Evolutionary conservation across 1,140 invertebrate genomes (phyloP).

Genomic region (Hycleus cichorii): DNA sequence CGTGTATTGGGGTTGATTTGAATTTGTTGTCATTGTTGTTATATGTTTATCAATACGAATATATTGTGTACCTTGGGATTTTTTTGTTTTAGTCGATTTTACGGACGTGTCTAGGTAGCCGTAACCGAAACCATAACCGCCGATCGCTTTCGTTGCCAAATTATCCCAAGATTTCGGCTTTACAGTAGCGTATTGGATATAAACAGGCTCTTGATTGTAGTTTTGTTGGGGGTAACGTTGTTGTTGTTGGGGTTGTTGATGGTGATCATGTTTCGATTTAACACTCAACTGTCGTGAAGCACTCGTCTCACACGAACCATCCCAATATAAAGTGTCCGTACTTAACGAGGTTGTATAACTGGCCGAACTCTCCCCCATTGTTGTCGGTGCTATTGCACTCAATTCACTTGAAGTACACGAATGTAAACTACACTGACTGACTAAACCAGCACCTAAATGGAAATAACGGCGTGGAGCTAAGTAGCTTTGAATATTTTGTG

Average conservation of each 20-base stretch:
- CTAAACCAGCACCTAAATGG: conserved; percentile 53
- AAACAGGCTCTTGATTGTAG: conserved; percentile 39
- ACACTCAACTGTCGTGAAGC: conserved; percentile 38
- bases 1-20: conserved; percentile 40
- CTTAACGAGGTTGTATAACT: conserved; percentile 77
- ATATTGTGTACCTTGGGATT: conserved; percentile 26
- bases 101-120: conserved; percentile 59
- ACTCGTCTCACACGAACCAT: conserved; percentile 47
- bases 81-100: conserved; percentile 38
- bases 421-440: conserved; percentile 71
- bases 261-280: conserved; percentile 38
- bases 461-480: conserved; percentile 41
- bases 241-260: conserved; percentile 32
- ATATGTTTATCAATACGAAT: conserved; percentile 27
- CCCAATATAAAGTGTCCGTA: conserved; percentile 78
- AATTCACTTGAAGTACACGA: conserved; percentile 70
- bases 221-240: conserved; percentile 42
- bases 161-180: conserved; percentile 87
- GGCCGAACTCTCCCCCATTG: conserved; percentile 59
- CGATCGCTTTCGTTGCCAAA: conserved; percentile 66
- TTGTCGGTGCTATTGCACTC: conserved; percentile 47
- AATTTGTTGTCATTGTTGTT: neutral
- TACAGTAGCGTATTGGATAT: conserved; percentile 52
- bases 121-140: conserved; percentile 77
- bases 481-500: conserved; percentile 18